Evolutionary conservation across 2,113 vertebrate genomes (phyloP).

Genomic region (Narcine bancroftii): DNA sequence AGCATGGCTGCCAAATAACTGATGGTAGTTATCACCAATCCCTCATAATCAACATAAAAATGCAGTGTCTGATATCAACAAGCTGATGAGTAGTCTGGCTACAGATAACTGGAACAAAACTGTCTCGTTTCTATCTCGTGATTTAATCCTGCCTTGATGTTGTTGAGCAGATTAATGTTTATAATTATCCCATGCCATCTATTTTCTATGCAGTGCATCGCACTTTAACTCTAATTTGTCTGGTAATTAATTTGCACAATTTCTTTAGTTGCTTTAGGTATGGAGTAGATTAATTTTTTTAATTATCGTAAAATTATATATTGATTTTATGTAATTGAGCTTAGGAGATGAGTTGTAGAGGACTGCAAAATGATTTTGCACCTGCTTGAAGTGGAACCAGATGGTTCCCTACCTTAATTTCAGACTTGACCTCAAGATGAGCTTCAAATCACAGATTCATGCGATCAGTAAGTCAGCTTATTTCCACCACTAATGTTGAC

Average conservation of each 20-base stretch:
- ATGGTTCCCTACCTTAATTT: too few species aligned
- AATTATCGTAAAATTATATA: conserved; percentile 4
- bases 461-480: too few species aligned
- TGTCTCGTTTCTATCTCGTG: not conserved
- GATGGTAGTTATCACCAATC: not conserved
- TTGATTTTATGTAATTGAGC: conserved; percentile 29
- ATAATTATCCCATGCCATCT: not conserved
- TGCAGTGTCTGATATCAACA: not conserved
- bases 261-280: not conserved
- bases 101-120: not conserved
- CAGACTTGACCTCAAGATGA: too few species aligned
- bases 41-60: not conserved
- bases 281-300: not conserved
- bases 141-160: not conserved
- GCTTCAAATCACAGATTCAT: too few species aligned
- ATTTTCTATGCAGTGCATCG: not conserved
- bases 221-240: conserved; percentile 8
- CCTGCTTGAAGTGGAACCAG: too few species aligned
- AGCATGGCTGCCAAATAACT: not conserved
- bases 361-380: not conserved
- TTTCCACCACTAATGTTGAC: too few species aligned
- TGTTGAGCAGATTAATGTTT: not conserved
- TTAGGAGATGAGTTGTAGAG: not conserved
- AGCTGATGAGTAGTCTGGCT: not conserved
- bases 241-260: not conserved